These are phyloP conservation scores for Drosophila emarginata DNA, from an alignment of 2,888 invertebrate genomes.

Conservation along the genomic window DNA sequence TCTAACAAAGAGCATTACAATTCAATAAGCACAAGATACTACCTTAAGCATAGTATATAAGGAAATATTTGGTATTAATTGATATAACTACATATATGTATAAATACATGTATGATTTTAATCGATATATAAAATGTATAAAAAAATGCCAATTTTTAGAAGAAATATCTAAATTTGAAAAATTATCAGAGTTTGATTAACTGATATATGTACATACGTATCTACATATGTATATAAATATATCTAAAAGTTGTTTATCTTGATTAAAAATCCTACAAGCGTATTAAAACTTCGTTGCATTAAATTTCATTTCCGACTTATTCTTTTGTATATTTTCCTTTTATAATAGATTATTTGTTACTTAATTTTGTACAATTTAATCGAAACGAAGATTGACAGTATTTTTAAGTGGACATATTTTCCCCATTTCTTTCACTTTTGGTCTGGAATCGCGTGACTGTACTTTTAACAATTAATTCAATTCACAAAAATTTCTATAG, in stretches of 20 bases:
- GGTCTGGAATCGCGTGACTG: neutral
- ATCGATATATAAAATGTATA: no score
- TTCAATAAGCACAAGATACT: neutral
- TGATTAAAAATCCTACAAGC: neutral
- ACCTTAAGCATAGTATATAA: no score
- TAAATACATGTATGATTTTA: no score
- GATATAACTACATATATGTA: no score
- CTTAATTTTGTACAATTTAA: slow-evolving; percentile 1
- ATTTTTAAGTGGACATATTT: neutral
- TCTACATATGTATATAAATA: no score
- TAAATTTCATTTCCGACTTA: neutral
- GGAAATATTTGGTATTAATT: no score
- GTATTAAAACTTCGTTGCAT: neutral
- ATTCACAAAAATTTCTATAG: neutral
- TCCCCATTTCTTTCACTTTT: neutral
- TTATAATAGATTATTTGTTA: neutral
- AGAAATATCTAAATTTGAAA: no score
- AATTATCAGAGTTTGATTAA: no score
- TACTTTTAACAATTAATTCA: neutral
- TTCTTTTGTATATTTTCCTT: neutral
- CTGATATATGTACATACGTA: no score
- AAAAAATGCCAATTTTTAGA: no score
- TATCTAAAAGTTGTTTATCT: no score
- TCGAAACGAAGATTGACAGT: slow-evolving; percentile 2
- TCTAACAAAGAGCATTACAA: neutral